Evolutionary conservation across 2,888 invertebrate species (phyloP), one percentile per base, ranked within the genome.

Genomic region (Chloroclysta siterata): DNA sequence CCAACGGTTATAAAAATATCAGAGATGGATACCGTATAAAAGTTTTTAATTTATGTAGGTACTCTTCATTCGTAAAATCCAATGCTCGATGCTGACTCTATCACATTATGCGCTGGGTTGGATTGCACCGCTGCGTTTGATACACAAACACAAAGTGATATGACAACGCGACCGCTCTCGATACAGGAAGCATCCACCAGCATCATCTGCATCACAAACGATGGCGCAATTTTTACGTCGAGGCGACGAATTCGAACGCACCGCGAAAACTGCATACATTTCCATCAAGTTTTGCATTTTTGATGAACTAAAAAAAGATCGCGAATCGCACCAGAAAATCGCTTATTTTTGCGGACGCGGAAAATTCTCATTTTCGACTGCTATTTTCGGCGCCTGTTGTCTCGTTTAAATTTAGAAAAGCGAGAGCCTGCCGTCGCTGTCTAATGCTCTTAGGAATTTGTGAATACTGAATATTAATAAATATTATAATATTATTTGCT

Each of bases 261-360:
- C 53, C 57, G 60, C 44, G 73, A 72, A 81, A 63, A 72, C 81
- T 81, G 87, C 86, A 89, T 89, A 86, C 83, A 90, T 89, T 90
- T 88, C 83, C 87, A 87, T 87, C 80, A 85, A 87, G 81, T 84
- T 88, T 89, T 89, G 85, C 88, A 90, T 90, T 87, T 89, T 89
- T 90, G 89, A 90, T 88, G 87, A 87, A 85, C 84, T 77, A 76
- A 81, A 84, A 82, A 82, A 81, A 74, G 72, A 71, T 69, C 63
- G 65, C 70, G 71, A 75, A 75, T 71, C 73, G 56, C 72, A 56
- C 22, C 68, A 63, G 72, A 70, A 78, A 78, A 79, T 72, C 72
- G 73, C 62, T 76, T 70, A 72, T 77, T 76, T 78, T 73, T 53
- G 55, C 58, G 63, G 51, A 59, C 46, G 55, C 39, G 47, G 52